A percentile compares a stretch with the other conserved stretches of the same genome.
These are phyloP conservation scores for Plagodis pulveraria DNA, from an alignment of 2,888 invertebrate species.

Conservation along the genomic window DNA sequence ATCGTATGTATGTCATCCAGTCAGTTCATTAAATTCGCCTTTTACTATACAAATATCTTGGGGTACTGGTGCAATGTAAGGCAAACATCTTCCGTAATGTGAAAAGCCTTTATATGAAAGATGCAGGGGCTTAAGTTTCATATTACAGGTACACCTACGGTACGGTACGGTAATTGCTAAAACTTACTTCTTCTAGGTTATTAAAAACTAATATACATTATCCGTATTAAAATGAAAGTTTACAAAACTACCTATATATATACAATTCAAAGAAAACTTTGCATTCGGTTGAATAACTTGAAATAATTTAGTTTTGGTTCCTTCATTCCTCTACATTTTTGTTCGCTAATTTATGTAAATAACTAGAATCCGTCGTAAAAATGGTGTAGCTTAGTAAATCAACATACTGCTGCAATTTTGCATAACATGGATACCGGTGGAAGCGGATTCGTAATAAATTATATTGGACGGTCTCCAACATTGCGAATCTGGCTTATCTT, in stretches of 20 bases:
- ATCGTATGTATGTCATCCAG: no score
- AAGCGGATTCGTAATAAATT: conserved; percentile 28
- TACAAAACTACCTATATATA: neutral
- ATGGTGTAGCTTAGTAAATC: neutral
- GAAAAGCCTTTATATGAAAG: no score
- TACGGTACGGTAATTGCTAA: no score
- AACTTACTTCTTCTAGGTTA: no score
- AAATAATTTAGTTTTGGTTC: no score
- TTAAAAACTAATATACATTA: neutral
- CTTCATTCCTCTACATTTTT: neutral
- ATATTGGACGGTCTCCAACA: conserved; percentile 30
- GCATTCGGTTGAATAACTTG: neutral
- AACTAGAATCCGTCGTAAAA: conserved; percentile 4
- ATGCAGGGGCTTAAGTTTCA: no score
- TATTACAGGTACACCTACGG: no score
- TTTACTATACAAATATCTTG: no score
- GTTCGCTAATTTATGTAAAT: conserved; percentile 7
- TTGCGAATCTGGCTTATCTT: conserved; percentile 28
- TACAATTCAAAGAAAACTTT: neutral
- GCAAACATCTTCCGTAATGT: no score
- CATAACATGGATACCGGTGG: conserved; percentile 12
- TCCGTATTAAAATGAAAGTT: neutral
- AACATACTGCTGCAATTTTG: conserved; percentile 4
- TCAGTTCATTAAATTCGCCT: no score
- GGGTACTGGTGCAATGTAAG: no score